Base-by-base conservation (phyloP, 2,113 vertebrate genomes). In the Spheniscus mendiculus region DNA sequence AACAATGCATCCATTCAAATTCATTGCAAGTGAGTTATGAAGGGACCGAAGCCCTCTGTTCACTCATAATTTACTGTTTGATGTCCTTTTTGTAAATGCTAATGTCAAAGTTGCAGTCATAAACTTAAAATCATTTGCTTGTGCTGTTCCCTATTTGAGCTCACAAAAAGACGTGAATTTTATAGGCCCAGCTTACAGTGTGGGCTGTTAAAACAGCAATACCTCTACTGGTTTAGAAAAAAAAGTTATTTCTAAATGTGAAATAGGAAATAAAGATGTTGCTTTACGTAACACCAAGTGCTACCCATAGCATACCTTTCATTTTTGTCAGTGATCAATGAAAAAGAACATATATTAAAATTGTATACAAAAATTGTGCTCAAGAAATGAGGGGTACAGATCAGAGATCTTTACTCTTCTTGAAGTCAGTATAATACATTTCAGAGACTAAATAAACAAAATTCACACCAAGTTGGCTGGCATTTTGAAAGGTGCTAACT, bases 401-500 rank as follows among this genome's bases (percentile, higher is more conserved):
- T 73, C 26, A 62, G 62, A 73, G 42, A 80, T 66, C 20, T 76
- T 80, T 82, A 23, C 27, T 61, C 32, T 44, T 61, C 32, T 44
- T 36, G 13, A 87, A 91, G 50, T 32, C 32, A 45, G 47, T 84
- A 23, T 56, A 82, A 91, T 79, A 49, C n/a, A 29, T 91, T 92
- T 83, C 45, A 70, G 63, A 90, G 67, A 63, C 66, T 93, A 91
- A 91, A 79, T 38, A 97, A 93, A 94, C 81, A 83, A 93, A 94
- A 91, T 66, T 73, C 89, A 55, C 74, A 91, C 42, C 45, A 93
- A 79, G 42, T 83, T 83, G 74, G 53, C 62, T 90, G 89, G 59
- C 80, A 90, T 95, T 96, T 80, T 88, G 74, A 85, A 90, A 91
- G 90, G 70, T 96, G 95, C 84, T 83, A 90, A 90, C 82, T 95